Evolutionary conservation across 2,113 vertebrate species (phyloP), one percentile per base, ranked within the genome.

Genomic region (Polyodon spathula): DNA sequence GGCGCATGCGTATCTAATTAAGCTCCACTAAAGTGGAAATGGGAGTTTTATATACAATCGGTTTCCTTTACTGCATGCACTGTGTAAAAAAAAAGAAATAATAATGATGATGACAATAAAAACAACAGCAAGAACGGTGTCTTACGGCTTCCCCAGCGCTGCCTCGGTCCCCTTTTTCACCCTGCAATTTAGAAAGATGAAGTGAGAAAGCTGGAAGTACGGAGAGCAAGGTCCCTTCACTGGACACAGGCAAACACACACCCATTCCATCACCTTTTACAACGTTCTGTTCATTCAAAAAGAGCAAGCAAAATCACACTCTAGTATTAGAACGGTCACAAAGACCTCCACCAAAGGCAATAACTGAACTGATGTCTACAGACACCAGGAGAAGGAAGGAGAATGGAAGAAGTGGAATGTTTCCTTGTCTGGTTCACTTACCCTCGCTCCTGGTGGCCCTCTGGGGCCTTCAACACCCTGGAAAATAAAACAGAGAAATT

Each of bases 61-160:
- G 27, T 27, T 11, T 39, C 6, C 48, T 7, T 11, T 53, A 43
- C 27, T 27, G 27, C 27, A 27, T 27, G 27, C 27, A 27, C 1
- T 37, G 12, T 4, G 37, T 50, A 4, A 12, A 27, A 3, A 8
- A 37, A 12, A 38, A 8, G 12, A 37, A 38, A 4, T 8, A 56
- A 1, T 10, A 50, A 50, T 8, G 14, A 44, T 17, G 16, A 12
- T 56, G 16, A 37, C 17, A 37, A 39, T 11, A 54, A 27, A 17
- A 61, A 39, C 6, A 17, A 1, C 37, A 9, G 16, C 1, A 17
- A 38, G 2, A 4, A 7, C 51, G 4, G 6, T 37, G 8, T 46
- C 79, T 86, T 68, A 99, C 95, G 92, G 97, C 98, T 40, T 97
- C 96, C 84, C 96, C 96, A 0, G 85, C 76, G 4, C 80, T 62